Evolutionary conservation across 2,797 vertebrate species (phyloP).

Genomic region (Onychomys torridus): DNA sequence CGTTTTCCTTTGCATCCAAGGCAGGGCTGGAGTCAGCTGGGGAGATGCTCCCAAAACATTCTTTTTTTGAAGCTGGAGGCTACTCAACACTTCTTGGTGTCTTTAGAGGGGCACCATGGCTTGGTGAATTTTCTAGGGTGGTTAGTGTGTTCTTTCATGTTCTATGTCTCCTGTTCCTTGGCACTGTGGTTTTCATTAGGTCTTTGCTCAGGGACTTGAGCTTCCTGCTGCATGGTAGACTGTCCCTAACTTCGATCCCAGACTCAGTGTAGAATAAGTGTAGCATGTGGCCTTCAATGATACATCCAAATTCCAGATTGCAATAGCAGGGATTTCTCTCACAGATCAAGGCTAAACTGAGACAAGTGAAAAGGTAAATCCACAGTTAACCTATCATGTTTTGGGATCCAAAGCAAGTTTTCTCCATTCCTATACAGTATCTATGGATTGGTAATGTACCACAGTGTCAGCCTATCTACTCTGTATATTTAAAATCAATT

Average conservation of each 20-base stretch:
- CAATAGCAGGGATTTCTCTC: not conserved
- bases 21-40: not conserved
- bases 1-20: constrained; percentile 1
- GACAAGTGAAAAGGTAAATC: not conserved
- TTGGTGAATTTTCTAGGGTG: not conserved
- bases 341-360: constrained; percentile 5
- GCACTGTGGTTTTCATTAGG: not conserved
- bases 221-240: not conserved
- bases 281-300: not conserved
- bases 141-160: not conserved
- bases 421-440: not conserved
- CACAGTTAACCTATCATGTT: not conserved
- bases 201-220: not conserved
- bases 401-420: not conserved
- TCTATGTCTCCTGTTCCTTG: not conserved
- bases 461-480: not conserved
- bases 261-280: not conserved
- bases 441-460: not conserved
- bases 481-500: not conserved
- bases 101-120: not conserved
- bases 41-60: not conserved
- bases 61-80: not conserved
- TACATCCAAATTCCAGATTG: not conserved
- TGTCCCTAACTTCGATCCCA: not conserved
- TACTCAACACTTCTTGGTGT: not conserved